A percentile compares a stretch with the other conserved stretches of the same genome.
Evolutionary conservation across 2,888 invertebrate species (phyloP).

Genomic region (Andrena bicolor): DNA sequence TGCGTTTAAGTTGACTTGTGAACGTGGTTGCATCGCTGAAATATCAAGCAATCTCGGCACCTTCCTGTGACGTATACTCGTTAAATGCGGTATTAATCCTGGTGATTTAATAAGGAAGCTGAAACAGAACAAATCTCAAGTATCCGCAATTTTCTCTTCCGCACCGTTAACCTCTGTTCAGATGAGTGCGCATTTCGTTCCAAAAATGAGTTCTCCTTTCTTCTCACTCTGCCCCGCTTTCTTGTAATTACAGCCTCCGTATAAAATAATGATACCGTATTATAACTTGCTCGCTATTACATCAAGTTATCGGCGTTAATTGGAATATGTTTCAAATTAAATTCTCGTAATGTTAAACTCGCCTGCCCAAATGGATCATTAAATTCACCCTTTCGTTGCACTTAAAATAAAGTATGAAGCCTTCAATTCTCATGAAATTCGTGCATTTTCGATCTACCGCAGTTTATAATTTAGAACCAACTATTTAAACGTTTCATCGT

Average conservation of each 20-base stretch:
- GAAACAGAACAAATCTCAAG: not conserved
- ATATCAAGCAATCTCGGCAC: slow-evolving; percentile 9
- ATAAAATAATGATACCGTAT: not conserved
- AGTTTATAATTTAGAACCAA: too few relatives aligned
- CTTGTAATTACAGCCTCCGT: not conserved
- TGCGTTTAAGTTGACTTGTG: slow-evolving; percentile 17
- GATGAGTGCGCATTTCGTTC: not conserved
- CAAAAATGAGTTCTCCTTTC: not conserved
- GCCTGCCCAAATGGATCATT: too few relatives aligned
- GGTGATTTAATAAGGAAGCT: not conserved
- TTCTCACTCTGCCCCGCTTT: not conserved
- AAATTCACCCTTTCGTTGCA: too few relatives aligned
- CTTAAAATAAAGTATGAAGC: too few relatives aligned
- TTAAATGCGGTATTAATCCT: slow-evolving; percentile 1
- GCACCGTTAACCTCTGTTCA: not conserved
- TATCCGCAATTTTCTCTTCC: not conserved
- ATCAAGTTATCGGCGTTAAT: not conserved
- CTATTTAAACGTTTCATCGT: too few relatives aligned
- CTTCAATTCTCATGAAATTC: too few relatives aligned
- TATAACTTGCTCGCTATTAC: too few relatives aligned
- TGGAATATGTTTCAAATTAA: too few relatives aligned
- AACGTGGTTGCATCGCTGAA: slow-evolving; percentile 4
- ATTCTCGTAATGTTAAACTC: too few relatives aligned
- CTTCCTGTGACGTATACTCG: not conserved
- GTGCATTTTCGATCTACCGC: too few relatives aligned